Percentiles rank a stretch among this genome's conserved stretches.
These are phyloP conservation scores for Podiceps cristatus DNA, from an alignment of 2,113 vertebrate genomes.

Conservation along the genomic window DNA sequence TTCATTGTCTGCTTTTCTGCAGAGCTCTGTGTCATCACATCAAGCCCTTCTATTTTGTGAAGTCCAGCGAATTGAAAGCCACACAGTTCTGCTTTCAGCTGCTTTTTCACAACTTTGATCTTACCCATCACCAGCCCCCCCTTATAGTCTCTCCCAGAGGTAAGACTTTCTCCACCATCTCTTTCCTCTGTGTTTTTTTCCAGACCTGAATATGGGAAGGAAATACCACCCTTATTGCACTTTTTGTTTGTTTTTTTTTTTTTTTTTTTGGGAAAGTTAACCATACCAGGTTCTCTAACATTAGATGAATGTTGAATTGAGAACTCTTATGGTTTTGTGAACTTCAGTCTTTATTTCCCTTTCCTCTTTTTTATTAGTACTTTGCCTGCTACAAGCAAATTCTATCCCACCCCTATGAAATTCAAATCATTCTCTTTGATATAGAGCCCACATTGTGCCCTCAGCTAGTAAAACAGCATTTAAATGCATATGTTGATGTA, in stretches of 20 bases:
- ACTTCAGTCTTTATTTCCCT: not conserved
- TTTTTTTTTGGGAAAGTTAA: not conserved
- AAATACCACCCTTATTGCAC: not conserved
- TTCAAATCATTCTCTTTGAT: not conserved
- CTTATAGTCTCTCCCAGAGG: not conserved
- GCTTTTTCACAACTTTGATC: not conserved
- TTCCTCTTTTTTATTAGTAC: not conserved
- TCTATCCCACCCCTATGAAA: not conserved
- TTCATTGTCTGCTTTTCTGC: not conserved
- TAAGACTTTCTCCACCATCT: not conserved
- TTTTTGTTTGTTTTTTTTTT: not conserved
- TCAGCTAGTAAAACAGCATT: not conserved
- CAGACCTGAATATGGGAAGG: not conserved
- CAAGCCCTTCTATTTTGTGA: not conserved
- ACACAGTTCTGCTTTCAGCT: not conserved
- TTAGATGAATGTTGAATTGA: not conserved
- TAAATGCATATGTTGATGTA: not conserved
- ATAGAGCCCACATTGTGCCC: not conserved
- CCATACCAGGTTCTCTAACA: not conserved
- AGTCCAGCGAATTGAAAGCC: not conserved
- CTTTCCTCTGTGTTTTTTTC: not conserved
- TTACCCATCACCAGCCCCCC: not conserved
- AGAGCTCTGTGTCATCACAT: not conserved
- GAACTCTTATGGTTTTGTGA: not conserved
- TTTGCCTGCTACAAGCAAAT: not conserved